Conservation (phyloP, 2,113 vertebrate species). For the Penelope pileata region DNA sequence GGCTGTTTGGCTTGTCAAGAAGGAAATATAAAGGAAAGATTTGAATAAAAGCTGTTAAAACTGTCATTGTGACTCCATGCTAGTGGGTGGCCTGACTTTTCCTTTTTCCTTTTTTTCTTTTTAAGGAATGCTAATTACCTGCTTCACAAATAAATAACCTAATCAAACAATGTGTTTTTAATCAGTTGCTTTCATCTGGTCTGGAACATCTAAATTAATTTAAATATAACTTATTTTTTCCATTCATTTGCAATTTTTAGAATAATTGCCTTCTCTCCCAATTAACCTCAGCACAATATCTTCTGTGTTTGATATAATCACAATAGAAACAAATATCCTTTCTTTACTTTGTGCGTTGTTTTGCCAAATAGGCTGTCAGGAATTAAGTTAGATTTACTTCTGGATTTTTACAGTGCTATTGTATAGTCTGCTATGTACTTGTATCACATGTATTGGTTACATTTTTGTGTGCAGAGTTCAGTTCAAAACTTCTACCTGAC, state of each 20-base stretch:
- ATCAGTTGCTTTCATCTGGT: neutral
- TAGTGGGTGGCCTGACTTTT: neutral
- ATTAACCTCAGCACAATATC: neutral
- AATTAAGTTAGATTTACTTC: neutral
- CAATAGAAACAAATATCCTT: neutral
- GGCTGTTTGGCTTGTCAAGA: neutral
- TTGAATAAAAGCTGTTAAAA: neutral
- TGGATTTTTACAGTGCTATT: neutral
- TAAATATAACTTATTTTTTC: neutral
- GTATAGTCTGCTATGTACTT: neutral
- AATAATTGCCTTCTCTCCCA: neutral
- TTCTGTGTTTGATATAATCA: neutral
- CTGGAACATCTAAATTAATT: neutral
- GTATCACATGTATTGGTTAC: neutral
- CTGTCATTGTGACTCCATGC: neutral
- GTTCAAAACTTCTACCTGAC: neutral
- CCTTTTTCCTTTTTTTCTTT: neutral
- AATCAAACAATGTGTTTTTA: conserved; percentile 3
- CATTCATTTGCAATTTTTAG: neutral
- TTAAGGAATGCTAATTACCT: conserved; percentile 19
- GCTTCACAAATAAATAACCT: conserved; percentile 20
- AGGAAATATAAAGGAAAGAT: neutral
- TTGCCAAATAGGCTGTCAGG: neutral
- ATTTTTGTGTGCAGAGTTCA: neutral
- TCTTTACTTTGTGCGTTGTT: neutral